These are phyloP conservation scores for Rhinoraja longicauda DNA, from an alignment of 2,797 vertebrate genomes.

Conservation along the genomic window DNA sequence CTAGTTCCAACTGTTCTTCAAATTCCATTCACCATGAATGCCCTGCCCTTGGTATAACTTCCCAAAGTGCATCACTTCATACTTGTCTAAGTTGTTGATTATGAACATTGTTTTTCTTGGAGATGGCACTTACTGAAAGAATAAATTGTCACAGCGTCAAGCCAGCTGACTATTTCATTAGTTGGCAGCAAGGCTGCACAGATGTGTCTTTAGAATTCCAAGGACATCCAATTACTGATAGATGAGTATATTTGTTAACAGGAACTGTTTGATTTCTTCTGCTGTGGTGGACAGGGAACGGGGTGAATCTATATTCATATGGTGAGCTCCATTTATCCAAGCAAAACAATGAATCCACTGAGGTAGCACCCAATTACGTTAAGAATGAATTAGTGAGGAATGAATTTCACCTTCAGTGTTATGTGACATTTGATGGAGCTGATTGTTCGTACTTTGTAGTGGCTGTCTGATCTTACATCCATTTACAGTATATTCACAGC, in stretches of 20 bases:
- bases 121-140: background rate
- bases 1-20: no score
- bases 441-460: background rate
- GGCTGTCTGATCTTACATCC: background rate
- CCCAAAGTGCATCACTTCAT: no score
- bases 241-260: background rate
- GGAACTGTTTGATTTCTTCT: background rate
- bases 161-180: background rate
- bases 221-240: background rate
- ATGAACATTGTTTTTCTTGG: background rate
- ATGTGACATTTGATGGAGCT: background rate
- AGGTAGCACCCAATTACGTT: background rate
- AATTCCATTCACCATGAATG: no score
- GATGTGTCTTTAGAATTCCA: background rate
- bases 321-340: background rate
- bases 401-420: background rate
- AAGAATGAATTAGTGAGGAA: background rate
- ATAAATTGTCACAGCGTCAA: background rate
- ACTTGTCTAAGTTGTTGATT: background rate
- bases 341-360: background rate
- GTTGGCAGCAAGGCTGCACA: background rate
- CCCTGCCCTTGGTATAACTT: no score
- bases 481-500: background rate
- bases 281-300: background rate
- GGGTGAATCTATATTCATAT: background rate